Conservation (phyloP, 2,797 vertebrate genomes). For the Premnoplex brunnescens region DNA sequence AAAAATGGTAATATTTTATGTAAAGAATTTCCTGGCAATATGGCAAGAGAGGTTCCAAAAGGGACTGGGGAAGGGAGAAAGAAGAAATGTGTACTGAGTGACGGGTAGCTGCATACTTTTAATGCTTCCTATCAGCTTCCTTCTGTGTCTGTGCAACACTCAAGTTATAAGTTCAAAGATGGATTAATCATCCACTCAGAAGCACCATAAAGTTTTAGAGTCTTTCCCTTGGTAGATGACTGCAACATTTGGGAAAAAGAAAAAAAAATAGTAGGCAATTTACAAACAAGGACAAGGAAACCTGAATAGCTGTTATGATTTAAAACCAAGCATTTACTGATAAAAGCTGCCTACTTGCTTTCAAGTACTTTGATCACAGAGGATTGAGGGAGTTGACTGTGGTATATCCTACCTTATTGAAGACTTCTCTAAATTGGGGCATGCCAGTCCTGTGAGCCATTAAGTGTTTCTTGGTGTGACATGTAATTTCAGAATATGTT, state of each 20-base stretch:
- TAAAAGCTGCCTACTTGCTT: conserved; percentile 37
- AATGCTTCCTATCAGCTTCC: background rate
- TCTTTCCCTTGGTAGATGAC: conserved; percentile 33
- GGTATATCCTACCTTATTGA: background rate
- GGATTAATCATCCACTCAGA: conserved; percentile 36
- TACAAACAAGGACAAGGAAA: conserved; percentile 55
- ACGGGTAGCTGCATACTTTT: background rate
- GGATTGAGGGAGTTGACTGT: background rate
- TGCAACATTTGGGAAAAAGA: background rate
- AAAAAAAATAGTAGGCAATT: background rate
- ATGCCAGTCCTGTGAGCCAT: background rate
- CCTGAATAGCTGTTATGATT: conserved; percentile 23
- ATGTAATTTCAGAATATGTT: background rate
- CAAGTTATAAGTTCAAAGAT: background rate
- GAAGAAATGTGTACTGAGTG: background rate
- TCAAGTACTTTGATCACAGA: conserved; percentile 8
- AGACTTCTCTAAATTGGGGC: background rate
- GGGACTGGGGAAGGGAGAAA: background rate
- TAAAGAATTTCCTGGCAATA: background rate
- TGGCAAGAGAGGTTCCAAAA: background rate
- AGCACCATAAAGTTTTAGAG: conserved; percentile 29
- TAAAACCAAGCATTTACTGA: conserved; percentile 24
- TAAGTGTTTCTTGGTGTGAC: background rate
- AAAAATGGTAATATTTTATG: background rate
- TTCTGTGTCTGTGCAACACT: background rate